phyloP scores from a whole-genome alignment of 2,113 vertebrate species.

The Craseonycteris thonglongyai region DNA sequence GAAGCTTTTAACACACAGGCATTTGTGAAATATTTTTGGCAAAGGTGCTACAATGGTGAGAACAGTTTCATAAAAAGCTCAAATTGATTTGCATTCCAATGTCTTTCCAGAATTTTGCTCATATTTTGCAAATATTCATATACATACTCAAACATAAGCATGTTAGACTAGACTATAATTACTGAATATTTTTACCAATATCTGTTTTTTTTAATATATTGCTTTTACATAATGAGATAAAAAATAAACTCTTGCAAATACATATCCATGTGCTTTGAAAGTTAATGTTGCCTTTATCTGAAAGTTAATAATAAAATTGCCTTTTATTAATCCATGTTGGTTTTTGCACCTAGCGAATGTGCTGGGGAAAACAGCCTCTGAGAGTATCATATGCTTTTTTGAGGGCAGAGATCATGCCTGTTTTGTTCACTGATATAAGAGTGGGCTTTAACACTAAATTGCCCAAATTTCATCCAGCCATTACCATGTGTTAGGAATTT shows the following conservation, averaged over 20 bases:
- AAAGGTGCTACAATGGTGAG: not conserved
- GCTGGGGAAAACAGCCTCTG: not conserved
- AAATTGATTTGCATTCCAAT: not conserved
- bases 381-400: not conserved
- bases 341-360: not conserved
- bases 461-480: not conserved
- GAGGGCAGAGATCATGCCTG: not conserved
- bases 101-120: not conserved
- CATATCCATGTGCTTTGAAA: not conserved
- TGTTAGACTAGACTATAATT: not conserved
- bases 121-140: not conserved
- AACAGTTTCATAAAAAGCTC: not conserved
- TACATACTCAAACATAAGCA: not conserved
- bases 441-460: not conserved
- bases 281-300: no score
- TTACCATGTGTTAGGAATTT: not conserved
- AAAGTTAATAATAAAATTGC: no score
- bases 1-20: not conserved
- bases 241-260: not conserved
- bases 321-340: not conserved
- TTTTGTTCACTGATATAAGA: not conserved
- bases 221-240: not conserved
- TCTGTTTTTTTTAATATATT: not conserved
- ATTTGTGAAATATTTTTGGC: not conserved
- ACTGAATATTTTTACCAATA: not conserved